Percentiles rank a stretch among this genome's conserved stretches.
Evolutionary conservation across 2,113 vertebrate genomes (phyloP).

Genomic region (Pedionomus torquatus): DNA sequence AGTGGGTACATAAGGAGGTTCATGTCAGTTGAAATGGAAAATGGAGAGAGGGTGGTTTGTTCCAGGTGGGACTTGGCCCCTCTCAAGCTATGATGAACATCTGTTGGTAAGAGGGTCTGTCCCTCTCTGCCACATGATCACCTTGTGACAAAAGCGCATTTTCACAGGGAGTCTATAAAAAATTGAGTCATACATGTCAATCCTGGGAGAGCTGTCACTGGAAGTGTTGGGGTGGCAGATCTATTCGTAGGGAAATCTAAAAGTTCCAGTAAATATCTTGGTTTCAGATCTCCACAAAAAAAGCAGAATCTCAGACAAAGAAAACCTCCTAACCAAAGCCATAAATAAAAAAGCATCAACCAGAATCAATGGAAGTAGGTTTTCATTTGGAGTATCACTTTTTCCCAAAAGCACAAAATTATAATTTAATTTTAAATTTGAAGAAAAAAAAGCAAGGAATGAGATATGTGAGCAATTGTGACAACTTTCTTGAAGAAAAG

Average conservation of each 20-base stretch:
- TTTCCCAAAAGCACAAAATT: neutral
- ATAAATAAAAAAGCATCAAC: neutral
- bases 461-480: neutral
- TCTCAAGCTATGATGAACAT: neutral
- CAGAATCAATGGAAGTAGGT: neutral
- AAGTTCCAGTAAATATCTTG: neutral
- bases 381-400: neutral
- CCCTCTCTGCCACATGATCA: neutral
- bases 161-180: neutral
- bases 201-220: neutral
- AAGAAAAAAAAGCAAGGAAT: neutral
- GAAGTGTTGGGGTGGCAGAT: neutral
- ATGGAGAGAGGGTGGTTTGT: neutral
- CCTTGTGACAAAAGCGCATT: neutral
- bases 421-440: neutral
- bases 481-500: neutral
- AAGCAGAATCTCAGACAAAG: neutral
- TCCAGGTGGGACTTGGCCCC: neutral
- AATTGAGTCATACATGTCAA: neutral
- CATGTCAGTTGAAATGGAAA: rapidly evolving
- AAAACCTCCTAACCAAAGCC: neutral
- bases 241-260: neutral
- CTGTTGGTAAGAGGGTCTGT: neutral
- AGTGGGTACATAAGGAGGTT: rapidly evolving
- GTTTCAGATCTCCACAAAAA: neutral